Conservation (phyloP, 2,888 invertebrate species). For the Trichogramma evanescens region DNA sequence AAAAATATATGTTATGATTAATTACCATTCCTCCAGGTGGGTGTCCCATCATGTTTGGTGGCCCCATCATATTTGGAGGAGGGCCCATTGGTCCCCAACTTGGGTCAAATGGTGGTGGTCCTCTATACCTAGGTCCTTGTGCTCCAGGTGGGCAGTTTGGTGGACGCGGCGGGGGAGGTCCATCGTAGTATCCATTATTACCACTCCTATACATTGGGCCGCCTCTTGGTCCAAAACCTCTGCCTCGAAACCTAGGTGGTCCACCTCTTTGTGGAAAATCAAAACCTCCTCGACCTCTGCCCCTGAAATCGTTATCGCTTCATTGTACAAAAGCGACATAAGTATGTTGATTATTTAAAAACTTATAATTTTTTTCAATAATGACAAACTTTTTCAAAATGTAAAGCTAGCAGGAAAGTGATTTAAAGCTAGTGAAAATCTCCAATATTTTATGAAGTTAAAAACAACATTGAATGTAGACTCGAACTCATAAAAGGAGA, state of each 20-base stretch:
- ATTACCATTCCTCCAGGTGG: constrained; percentile 42
- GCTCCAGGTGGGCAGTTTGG: constrained; percentile 39
- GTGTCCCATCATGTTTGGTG: constrained; percentile 43
- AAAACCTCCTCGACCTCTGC: constrained; percentile 45
- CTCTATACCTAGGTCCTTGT: constrained; percentile 48
- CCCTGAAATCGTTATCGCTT: constrained; percentile 33
- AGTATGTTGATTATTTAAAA: too few relatives aligned
- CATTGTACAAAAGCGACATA: constrained; percentile 5
- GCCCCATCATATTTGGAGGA: constrained; percentile 47
- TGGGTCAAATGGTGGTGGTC: constrained; percentile 58
- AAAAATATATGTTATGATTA: constrained; percentile 1
- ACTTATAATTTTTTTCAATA: too few relatives aligned
- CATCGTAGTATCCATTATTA: constrained; percentile 48
- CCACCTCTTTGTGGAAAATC: constrained; percentile 47
- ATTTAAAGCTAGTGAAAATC: too few relatives aligned
- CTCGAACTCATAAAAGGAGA: constrained; percentile 10
- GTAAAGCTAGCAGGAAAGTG: too few relatives aligned
- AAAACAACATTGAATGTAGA: constrained; percentile 3
- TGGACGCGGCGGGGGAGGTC: constrained; percentile 50
- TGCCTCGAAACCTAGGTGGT: constrained; percentile 62
- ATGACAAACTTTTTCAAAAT: too few relatives aligned
- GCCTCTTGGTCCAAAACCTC: constrained; percentile 54
- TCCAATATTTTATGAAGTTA: too few relatives aligned
- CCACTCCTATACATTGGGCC: constrained; percentile 50
- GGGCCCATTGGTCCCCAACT: constrained; percentile 65